These are phyloP conservation scores for Lateolabrax maculatus DNA, from an alignment of 2,797 vertebrate species.

Conservation along the genomic window DNA sequence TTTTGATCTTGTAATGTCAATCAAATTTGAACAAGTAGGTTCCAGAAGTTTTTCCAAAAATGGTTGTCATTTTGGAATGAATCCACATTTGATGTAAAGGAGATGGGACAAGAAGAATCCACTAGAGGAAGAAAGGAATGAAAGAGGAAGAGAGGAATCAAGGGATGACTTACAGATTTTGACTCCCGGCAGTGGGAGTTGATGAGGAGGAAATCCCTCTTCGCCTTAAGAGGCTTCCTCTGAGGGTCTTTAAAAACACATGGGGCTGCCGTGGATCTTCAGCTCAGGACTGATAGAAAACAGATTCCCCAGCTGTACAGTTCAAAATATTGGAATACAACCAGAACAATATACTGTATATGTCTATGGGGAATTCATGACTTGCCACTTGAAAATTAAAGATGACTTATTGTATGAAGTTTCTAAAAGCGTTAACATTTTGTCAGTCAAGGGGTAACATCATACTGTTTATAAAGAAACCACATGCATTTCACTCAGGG, in stretches of 20 bases:
- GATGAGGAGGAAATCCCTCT: constrained; percentile 79
- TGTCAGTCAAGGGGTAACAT: constrained; percentile 16
- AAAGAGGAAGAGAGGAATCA: constrained; percentile 60
- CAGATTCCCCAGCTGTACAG: constrained; percentile 60
- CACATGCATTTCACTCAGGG: background rate
- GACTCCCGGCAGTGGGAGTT: constrained; percentile 57
- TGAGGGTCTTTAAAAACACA: constrained; percentile 64
- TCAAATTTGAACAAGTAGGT: background rate
- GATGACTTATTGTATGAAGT: constrained; percentile 18
- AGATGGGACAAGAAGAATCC: constrained; percentile 29
- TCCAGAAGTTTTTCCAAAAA: background rate
- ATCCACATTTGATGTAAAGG: constrained; percentile 46
- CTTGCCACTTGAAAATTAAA: constrained; percentile 38
- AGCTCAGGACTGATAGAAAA: constrained; percentile 60
- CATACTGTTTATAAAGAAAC: background rate
- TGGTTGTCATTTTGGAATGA: background rate
- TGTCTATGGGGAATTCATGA: background rate
- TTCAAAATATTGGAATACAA: constrained; percentile 43
- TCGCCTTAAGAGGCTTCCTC: constrained; percentile 67
- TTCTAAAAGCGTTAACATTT: constrained; percentile 7
- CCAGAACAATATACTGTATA: constrained; percentile 1
- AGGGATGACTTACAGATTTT: constrained; percentile 48
- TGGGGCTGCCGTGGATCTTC: constrained; percentile 52
- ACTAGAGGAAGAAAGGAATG: constrained; percentile 50
- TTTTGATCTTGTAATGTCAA: background rate